These are phyloP conservation scores for Galerucella pusilla DNA, from an alignment of 2,888 invertebrate genomes.

Conservation along the genomic window DNA sequence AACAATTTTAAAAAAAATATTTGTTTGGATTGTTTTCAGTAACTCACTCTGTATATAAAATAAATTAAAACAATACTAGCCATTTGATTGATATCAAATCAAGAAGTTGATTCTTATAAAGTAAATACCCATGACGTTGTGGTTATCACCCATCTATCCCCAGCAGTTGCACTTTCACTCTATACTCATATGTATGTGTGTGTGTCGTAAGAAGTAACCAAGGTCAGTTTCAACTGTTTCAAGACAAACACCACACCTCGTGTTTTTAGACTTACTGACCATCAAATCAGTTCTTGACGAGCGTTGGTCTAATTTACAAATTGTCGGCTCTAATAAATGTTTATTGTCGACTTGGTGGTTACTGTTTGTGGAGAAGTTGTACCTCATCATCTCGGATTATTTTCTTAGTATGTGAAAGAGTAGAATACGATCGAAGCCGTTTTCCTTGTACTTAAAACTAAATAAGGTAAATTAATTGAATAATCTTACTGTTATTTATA, in stretches of 20 bases:
- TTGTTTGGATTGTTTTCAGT: too few species aligned
- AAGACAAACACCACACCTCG: conserved; percentile 31
- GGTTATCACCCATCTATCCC: conserved; percentile 26
- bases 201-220: conserved; percentile 30
- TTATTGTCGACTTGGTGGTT: conserved; percentile 21
- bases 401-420: conserved; percentile 7
- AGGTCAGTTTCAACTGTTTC: conserved; percentile 35
- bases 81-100: background rate
- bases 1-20: too few species aligned
- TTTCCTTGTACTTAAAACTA: conserved; percentile 25
- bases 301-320: conserved; percentile 16
- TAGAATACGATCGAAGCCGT: background rate
- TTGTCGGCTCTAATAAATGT: conserved; percentile 3
- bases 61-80: background rate
- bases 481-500: conserved; percentile 3
- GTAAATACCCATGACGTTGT: conserved; percentile 24
- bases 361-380: background rate
- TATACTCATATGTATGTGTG: background rate
- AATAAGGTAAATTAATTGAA: conserved; percentile 23
- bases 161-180: conserved; percentile 31
- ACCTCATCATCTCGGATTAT: background rate
- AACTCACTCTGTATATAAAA: too few species aligned
- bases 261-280: conserved; percentile 15
- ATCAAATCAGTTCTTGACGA: conserved; percentile 27
- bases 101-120: background rate